Percentiles rank a stretch among this genome's conserved stretches.
Conservation (phyloP, 1,140 invertebrate species). For the Trachymyrmex cornetzi region DNA sequence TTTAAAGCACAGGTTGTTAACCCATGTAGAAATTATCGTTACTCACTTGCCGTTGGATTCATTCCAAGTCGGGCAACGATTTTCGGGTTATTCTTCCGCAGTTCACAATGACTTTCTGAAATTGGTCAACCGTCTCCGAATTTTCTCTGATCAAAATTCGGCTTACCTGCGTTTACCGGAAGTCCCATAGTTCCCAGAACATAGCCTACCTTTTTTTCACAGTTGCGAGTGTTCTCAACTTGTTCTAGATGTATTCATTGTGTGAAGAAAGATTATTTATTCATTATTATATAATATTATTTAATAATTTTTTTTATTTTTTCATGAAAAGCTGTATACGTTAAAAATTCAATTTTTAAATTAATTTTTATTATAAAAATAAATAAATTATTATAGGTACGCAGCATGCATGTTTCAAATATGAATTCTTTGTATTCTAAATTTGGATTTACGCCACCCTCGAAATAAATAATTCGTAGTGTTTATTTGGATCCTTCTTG, state of each 20-base stretch:
- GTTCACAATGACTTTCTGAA: constrained; percentile 6
- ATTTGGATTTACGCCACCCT: not conserved
- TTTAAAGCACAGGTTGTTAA: constrained; percentile 16
- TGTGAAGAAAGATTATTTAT: not conserved
- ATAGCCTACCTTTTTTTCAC: not conserved
- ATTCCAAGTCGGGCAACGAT: constrained; percentile 58
- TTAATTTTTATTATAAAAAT: not conserved
- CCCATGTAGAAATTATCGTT: constrained; percentile 27
- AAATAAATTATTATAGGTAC: not conserved
- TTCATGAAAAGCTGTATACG: not conserved
- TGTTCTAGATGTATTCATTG: not conserved
- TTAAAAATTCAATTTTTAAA: not conserved
- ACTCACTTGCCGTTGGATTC: constrained; percentile 42
- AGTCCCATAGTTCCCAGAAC: not conserved
- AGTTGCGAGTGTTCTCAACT: constrained; percentile 28
- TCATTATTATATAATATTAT: constrained; percentile 1
- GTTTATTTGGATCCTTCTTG: constrained; percentile 11
- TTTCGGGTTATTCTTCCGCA: not conserved
- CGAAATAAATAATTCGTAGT: constrained; percentile 25
- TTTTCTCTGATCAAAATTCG: not conserved
- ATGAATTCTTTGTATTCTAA: not conserved
- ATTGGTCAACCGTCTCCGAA: not conserved
- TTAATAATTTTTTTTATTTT: not conserved
- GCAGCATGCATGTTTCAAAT: not conserved
- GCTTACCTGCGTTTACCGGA: constrained; percentile 11